Evolutionary conservation across 2,113 vertebrate genomes (phyloP), one percentile per base, ranked within the genome.

Genomic region (Sigmodon hispidus): DNA sequence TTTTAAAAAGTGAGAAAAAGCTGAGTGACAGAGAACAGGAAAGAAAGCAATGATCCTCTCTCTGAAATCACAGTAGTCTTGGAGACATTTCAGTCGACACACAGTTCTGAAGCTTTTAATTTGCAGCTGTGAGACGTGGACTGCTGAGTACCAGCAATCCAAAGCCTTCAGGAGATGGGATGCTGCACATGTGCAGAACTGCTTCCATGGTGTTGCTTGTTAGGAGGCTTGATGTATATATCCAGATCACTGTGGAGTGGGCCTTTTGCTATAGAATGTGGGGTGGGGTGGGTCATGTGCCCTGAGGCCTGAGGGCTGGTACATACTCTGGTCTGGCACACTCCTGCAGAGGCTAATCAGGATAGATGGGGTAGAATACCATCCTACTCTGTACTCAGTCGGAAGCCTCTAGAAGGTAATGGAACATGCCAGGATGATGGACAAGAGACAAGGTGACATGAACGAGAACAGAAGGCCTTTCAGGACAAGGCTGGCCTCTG

Each of bases 41-140:
- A 29, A 57, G 73, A 81, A 69, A 87, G 91, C 69, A 29, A 75
- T 21, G 29, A 5, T 17, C 57, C 48, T 21, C 40, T 77, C n/a
- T 0, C 45, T 0, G 31, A 40, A 76, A 57, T 57, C 92, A 69
- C 72, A 3, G 48, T 52, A 0, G 0, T 50, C 75, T 40, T 0
- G 9, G 81, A 76, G 89, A 59, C n/a, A 0, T 2, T 67, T 16
- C 2, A 4, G 55, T 43, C 40, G 2, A 3, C 45, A 15, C 57
- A 24, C 24, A 1, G 55, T 85, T 36, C 73, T 40, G 59, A 50
- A 24, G 72, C 43, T 77, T 94, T 84, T n/a, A 4, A 21, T 69
- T 15, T 0, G 1, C 84, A 80, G 2, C 86, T 9, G 43, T 0
- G 0, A 1, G 0, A 31, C 0, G 31, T 0, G 0, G 22, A 45